Base-by-base conservation (phyloP, 2,888 invertebrate species). In the Psylliodes chrysocephalus region DNA sequence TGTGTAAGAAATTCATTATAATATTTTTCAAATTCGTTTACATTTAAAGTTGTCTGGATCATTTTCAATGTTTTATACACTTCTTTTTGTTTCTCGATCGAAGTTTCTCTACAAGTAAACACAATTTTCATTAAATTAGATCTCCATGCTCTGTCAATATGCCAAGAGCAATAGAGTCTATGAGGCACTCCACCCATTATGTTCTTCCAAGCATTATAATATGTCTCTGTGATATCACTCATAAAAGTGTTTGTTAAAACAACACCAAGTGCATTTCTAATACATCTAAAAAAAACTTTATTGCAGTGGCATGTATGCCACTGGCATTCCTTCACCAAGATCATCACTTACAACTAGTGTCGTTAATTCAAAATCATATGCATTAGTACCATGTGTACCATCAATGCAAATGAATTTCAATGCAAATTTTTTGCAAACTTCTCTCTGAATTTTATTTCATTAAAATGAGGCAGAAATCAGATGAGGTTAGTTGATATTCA, bases 161-260 rank as follows among this genome's bases (percentile, higher is more conserved):
- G 55, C 55, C 42, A 55, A 28, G 42, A 55, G 12, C 55, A 55
- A 55, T 42, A 55, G n/a, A 55, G 19, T 42, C 18, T 55, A 55
- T 55, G 40, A 12, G 55, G 38, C 14, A 55, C 55, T 19, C 25
- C 8, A 42, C 55, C 55, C 55, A 55, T 55, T 22, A 42, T 22
- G 18, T n/a, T 10, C 22, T 18, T 19, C 55, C 40, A 55, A n/a
- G 42, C 55, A 55, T 55, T 55, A 35, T 55, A 55, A 55, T 55
- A 55, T 55, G 55, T 55, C 2, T 55, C 15, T 42, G 55, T 25
- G 14, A 30, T 25, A 52, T 52, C 52, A 25, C 14, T 14, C 52
- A 52, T 52, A 25, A 52, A 52, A 40, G 55, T 55, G 1, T 42
- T 55, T 17, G 33, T 53, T 25, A 10, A 10, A 15, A 42, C 17